These are phyloP conservation scores for Contarinia nasturtii DNA, from an alignment of 1,140 invertebrate genomes.

Conservation along the genomic window DNA sequence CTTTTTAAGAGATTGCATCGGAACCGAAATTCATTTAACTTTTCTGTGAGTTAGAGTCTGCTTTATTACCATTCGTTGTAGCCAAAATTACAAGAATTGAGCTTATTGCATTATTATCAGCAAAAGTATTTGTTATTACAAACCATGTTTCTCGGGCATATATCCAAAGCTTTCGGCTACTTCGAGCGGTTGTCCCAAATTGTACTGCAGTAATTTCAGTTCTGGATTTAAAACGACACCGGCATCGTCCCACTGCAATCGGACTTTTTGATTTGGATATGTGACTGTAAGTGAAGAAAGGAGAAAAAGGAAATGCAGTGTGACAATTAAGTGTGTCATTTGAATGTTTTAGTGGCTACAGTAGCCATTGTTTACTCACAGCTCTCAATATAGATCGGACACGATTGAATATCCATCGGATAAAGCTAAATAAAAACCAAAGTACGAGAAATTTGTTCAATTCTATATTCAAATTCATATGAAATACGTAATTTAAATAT, in stretches of 20 bases:
- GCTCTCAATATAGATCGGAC: constrained; percentile 62
- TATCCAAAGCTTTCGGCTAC: constrained; percentile 46
- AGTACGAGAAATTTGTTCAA: too few species aligned
- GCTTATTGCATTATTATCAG: not conserved
- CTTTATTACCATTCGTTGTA: too few species aligned
- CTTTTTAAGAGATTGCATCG: too few species aligned
- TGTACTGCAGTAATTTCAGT: constrained; percentile 54
- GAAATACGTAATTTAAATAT: too few species aligned
- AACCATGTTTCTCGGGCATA: constrained; percentile 51
- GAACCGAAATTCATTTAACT: too few species aligned
- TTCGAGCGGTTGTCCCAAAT: constrained; percentile 45
- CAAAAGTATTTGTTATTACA: constrained; percentile 13
- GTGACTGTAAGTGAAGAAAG: constrained; percentile 35
- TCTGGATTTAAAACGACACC: constrained; percentile 59
- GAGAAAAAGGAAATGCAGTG: constrained; percentile 3
- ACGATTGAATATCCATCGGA: constrained; percentile 68
- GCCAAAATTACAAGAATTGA: too few species aligned
- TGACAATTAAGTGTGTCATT: too few species aligned
- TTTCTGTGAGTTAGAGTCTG: too few species aligned
- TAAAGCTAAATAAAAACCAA: too few species aligned
- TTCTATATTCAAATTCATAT: too few species aligned
- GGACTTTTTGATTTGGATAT: constrained; percentile 50
- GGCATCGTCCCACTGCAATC: constrained; percentile 26
- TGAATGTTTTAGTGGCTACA: too few species aligned
- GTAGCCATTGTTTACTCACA: too few species aligned